A percentile compares a stretch with the other conserved stretches of the same genome.
Conservation (phyloP, 1,140 invertebrate species). For the Drosophila takahashii region DNA sequence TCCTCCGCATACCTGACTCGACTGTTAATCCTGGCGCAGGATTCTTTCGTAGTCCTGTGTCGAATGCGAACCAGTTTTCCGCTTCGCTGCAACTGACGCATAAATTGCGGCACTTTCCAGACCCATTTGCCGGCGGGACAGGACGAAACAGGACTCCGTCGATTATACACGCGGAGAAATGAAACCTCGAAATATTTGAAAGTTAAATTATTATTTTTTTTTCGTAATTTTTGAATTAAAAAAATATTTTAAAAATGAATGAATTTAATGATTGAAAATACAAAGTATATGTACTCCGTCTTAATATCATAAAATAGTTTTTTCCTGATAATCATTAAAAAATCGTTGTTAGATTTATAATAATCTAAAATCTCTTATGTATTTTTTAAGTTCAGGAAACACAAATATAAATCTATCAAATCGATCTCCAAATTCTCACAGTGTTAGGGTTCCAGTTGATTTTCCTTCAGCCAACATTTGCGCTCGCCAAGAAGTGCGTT, state of each 20-base stretch:
- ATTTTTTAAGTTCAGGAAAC: too few relatives aligned
- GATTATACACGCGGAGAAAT: background rate
- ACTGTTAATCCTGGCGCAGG: constrained; percentile 30
- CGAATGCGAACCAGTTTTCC: constrained; percentile 80
- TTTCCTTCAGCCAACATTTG: constrained; percentile 38
- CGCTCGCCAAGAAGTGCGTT: constrained; percentile 9
- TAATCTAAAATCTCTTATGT: too few relatives aligned
- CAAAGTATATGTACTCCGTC: too few relatives aligned
- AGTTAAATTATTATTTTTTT: too few relatives aligned
- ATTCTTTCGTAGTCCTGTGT: constrained; percentile 49
- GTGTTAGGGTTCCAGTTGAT: background rate
- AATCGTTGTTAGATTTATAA: too few relatives aligned
- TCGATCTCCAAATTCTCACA: background rate
- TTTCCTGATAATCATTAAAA: too few relatives aligned
- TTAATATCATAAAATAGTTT: too few relatives aligned
- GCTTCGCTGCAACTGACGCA: constrained; percentile 78
- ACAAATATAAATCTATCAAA: background rate
- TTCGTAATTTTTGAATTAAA: too few relatives aligned
- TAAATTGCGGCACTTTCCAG: constrained; percentile 64
- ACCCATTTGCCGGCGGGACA: constrained; percentile 13
- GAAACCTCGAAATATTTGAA: background rate
- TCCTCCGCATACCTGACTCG: constrained; percentile 18
- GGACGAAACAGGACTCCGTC: constrained; percentile 20
- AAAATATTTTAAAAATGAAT: too few relatives aligned
- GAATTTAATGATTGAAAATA: too few relatives aligned